phyloP scores from a whole-genome alignment of 2,888 invertebrate species.

The Frankliniella intonsa region DNA sequence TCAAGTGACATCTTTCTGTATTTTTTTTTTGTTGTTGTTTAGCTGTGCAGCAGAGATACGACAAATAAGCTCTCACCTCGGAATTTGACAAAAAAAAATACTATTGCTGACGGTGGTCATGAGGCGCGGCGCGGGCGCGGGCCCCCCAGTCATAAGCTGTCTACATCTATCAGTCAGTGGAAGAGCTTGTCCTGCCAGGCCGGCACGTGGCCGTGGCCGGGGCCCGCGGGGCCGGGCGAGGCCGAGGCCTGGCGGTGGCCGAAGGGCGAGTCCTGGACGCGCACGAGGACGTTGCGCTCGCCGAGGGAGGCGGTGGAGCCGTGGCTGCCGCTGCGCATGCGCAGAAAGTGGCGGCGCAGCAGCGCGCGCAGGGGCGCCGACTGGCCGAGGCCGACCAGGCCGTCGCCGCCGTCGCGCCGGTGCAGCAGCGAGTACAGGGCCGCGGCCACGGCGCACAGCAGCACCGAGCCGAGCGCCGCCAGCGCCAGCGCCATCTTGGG shows the following conservation, averaged over 20 bases:
- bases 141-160: too few species aligned
- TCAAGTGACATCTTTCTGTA: too few species aligned
- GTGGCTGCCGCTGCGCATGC: not conserved
- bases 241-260: not conserved
- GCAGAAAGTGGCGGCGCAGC: not conserved
- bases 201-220: not conserved
- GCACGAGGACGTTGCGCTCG: conserved; percentile 3
- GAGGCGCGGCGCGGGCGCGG: too few species aligned
- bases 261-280: conserved; percentile 11
- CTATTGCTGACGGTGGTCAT: too few species aligned
- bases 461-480: conserved; percentile 65
- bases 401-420: conserved; percentile 35
- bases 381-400: not conserved
- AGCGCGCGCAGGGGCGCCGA: not conserved
- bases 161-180: too few species aligned
- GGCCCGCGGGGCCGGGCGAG: not conserved
- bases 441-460: conserved; percentile 65
- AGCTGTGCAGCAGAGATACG: too few species aligned
- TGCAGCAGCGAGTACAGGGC: conserved; percentile 58
- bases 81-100: too few species aligned
- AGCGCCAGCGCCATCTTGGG: conserved; percentile 73
- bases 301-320: conserved; percentile 1
- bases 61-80: too few species aligned
- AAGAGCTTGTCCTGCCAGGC: not conserved
- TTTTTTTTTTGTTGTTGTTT: too few species aligned